Evolutionary conservation across 1,140 invertebrate species (phyloP).

Genomic region (Cylas formicarius): DNA sequence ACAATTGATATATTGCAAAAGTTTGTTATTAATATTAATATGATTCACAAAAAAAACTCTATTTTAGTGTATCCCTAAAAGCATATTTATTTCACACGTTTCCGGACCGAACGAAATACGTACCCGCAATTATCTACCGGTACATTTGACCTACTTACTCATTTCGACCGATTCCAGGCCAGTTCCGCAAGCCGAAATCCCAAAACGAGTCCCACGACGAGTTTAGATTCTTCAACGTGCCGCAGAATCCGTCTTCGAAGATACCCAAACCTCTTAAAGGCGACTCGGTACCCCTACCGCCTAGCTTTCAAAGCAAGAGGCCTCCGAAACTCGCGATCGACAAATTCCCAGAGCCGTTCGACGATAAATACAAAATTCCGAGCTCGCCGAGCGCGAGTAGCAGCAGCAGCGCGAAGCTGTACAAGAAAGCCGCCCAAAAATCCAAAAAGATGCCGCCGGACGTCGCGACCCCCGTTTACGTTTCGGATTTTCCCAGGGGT

Average conservation of each 20-base stretch:
- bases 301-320: constrained; percentile 50
- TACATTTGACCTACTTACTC: too few species aligned
- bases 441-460: constrained; percentile 28
- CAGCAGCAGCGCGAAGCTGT: constrained; percentile 39
- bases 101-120: too few species aligned
- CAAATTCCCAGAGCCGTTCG: constrained; percentile 36
- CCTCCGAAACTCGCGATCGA: constrained; percentile 44
- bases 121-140: too few species aligned
- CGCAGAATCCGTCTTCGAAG: constrained; percentile 48
- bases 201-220: constrained; percentile 44
- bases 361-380: constrained; percentile 41
- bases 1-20: too few species aligned
- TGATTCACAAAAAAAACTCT: too few species aligned
- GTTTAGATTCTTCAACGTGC: constrained; percentile 64
- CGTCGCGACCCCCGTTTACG: constrained; percentile 43
- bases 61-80: too few species aligned
- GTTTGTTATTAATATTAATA: too few species aligned
- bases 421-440: constrained; percentile 30
- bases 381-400: constrained; percentile 41
- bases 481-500: constrained; percentile 47
- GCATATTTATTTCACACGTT: too few species aligned
- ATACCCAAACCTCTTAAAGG: constrained; percentile 32
- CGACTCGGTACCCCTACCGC: constrained; percentile 47
- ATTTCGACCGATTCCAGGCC: constrained; percentile 8
- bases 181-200: constrained; percentile 27